phyloP scores from a whole-genome alignment of 30 jellyfish, hydroid and myxozoan genomes.

The Clytia hemisphaerica region DNA sequence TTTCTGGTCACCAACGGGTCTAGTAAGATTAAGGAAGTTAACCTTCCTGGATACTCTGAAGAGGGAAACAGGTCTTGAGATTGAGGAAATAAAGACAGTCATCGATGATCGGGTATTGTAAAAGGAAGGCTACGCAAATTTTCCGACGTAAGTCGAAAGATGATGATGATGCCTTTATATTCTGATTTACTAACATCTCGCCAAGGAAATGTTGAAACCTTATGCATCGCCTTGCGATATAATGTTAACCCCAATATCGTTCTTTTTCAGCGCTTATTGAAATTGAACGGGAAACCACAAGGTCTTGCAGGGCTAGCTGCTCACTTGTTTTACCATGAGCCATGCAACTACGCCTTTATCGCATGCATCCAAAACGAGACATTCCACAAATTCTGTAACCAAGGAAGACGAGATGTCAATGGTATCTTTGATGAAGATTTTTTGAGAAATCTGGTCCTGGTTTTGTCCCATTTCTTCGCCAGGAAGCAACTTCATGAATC shows the following conservation, averaged over 20 bases:
- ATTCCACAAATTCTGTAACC: slow-evolving; percentile 7
- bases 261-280: slow-evolving; percentile 14
- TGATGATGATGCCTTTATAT: too few relatives aligned
- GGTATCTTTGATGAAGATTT: background rate
- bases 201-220: background rate
- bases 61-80: too few relatives aligned
- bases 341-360: slow-evolving; percentile 20
- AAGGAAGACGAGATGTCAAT: background rate
- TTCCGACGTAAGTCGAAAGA: too few relatives aligned
- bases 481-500: background rate
- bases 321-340: slow-evolving; percentile 35
- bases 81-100: too few relatives aligned
- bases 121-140: too few relatives aligned
- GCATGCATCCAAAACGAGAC: background rate
- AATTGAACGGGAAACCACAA: slow-evolving; percentile 19
- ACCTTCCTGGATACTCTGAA: too few relatives aligned
- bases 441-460: background rate
- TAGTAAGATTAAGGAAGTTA: too few relatives aligned
- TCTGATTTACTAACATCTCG: too few relatives aligned
- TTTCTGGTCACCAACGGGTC: too few relatives aligned
- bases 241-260: background rate
- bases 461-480: slow-evolving; percentile 12
- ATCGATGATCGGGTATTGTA: too few relatives aligned
- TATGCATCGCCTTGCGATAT: background rate
- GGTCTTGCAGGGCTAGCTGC: slow-evolving; percentile 50